Evolutionary conservation across 2,113 vertebrate species (phyloP), one percentile per base, ranked within the genome.

Genomic region (Pagrus major): DNA sequence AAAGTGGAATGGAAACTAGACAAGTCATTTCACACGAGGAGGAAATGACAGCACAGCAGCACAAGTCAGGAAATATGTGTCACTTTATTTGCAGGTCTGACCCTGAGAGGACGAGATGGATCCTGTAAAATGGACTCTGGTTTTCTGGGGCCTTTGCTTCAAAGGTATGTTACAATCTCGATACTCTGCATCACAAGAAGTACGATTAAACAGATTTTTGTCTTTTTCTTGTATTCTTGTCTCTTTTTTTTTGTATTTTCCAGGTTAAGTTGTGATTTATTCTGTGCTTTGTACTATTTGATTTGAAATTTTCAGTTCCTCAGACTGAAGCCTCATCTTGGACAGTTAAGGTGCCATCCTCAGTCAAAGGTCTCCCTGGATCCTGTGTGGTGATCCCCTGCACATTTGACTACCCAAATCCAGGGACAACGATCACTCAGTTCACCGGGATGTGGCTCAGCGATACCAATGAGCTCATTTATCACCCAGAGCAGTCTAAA

Each of bases 311-410:
- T 59, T 67, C 59, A 94, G 92, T 59, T 56, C 14, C 5, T 70
- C 59, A 72, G 18, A 55, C 35, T n/a, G 21, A 87, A 60, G 42
- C 58, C 0, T 85, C 88, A 0, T 42, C 70, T 25, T 95, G 94
- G 94, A 84, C 65, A 5, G n/a, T 59, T 9, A 5, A 60, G 1
- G 20, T 93, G 10, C 92, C 91, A 0, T 25, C 76, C 8, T 39
- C 83, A 27, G 73, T 95, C 0, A 67, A 86, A 59, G 94, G 93
- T 41, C 80, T 95, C 12, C 41, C 16, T 1, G 93, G 91, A 4
- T 94, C 93, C 1, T 94, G 94, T 58, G 89, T 94, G 58, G 88
- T 91, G 42, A 91, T 95, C 64, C 93, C 94, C 39, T 95, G 94
- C 86, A 76, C 80, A 0, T 95, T 67, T 71, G 60, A 52, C 33